Base-by-base conservation (phyloP, 2,113 vertebrate genomes). In the Channa maculata region DNA sequence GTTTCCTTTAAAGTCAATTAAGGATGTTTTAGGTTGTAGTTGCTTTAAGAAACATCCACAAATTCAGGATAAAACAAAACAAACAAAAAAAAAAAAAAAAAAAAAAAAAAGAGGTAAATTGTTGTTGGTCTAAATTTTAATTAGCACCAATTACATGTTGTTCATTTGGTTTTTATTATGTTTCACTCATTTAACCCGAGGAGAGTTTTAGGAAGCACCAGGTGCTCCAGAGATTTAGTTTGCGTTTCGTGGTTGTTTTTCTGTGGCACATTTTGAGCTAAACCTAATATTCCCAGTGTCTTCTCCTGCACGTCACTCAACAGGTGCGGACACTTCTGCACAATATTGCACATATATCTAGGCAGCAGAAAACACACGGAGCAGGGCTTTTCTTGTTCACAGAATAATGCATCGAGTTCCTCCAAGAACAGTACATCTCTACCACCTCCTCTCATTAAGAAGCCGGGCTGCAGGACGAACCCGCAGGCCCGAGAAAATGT, bases 291-390 rank as follows among this genome's bases (percentile, higher is more conserved):
- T 50, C 43, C 11, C 61, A 12, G 45, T 12, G 1, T 61, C 38
- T 34, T 24, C 50, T 63, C 49, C 52, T 57, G 46, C 71, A 66
- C 11, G 2, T 34, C 15, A 7, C 34, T 34, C 77, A 83, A 77
- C 79, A 79, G 50, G 62, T 71, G 14, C 66, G 63, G 44, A 65
- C 70, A 54, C 88, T 91, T 91, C 90, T 91, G 88, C 87, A 90
- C 84, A 92, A 86, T 90, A 92, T 89, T 90, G 89, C 90, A 90
- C 88, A 88, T 85, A 77, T 85, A 91, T 90, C 80, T 80, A 79
- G 72, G 82, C 79, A 79, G 86, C 77, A 79, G 77, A 82, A 73
- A 83, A 81, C 85, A 81, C 81, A 80, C 50, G 75, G 52, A 76
- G 77, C 77, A 53, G 71, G 66, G 85, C 34, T 71, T 24, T 77